Evolutionary conservation across 2,888 invertebrate genomes (phyloP), one percentile per base, ranked within the genome.

Genomic region (Drosophila engyochracea): DNA sequence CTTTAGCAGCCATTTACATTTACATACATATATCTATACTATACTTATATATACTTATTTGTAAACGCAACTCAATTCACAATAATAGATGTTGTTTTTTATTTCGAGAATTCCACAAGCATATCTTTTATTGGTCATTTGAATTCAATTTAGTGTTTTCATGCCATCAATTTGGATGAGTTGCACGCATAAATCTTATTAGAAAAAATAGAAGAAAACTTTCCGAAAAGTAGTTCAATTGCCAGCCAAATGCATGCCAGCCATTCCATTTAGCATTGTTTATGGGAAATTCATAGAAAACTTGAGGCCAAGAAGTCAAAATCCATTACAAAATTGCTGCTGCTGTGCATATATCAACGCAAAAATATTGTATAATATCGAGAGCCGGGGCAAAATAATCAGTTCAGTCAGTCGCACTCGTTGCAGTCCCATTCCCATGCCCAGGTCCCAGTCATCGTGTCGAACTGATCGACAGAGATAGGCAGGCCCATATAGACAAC

Each of bases 331-430:
- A 82, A 73, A 61, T 58, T 60, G 53, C 35, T 25, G 31, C 39
- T 19, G 58, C 60, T 60, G 25, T 61, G 61, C 63, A 57, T 81
- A 80, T 81, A 74, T 80, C 67, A 78, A 76, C 65, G 85, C 87
- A 69, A 82, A 85, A 85, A 83, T 85, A 85, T 86, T 85, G 87
- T 83, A 85, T 86, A 87, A 85, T 86, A 86, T 81, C 66, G 58
- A 49, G 61, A 62, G 69, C 9, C 58, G 57, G 44, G 49, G 62
- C 47, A 14, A 67, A 76, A 58, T 70, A 79, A 79, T 74, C 70
- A 79, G 76, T 60, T 31, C 57, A 69, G 65, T 30, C 62, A 53
- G 59, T 63, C 58, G 55, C 63, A 61, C 41, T 75, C 61, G 47
- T 59, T 65, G 52, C 70, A 64, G 53, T 79, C 55, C 71, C 33